Conservation (phyloP, 2,113 vertebrate species). For the Urocynchramus pylzowi region DNA sequence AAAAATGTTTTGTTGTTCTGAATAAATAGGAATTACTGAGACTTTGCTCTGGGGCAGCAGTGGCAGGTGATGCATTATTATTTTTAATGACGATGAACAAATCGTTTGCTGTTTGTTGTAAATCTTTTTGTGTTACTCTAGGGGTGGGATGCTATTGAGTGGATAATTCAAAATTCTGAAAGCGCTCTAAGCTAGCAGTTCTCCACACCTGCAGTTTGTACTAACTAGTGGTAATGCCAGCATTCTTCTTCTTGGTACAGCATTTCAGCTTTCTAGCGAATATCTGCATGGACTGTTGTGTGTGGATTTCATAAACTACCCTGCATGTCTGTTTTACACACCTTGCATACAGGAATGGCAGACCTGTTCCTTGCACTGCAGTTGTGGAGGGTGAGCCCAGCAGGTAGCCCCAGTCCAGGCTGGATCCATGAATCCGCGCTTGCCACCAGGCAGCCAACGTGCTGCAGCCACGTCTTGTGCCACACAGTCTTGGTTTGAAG, state of each 20-base stretch:
- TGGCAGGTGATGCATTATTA: background rate
- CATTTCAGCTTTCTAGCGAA: constrained; percentile 33
- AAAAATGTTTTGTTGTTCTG: background rate
- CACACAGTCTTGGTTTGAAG: background rate
- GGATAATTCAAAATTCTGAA: constrained; percentile 97
- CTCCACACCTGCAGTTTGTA: constrained; percentile 72
- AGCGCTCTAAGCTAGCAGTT: constrained; percentile 80
- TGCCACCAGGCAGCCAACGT: background rate
- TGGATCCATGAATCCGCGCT: accelerated
- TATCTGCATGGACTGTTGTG: constrained; percentile 28
- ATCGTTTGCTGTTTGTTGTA: constrained; percentile 18
- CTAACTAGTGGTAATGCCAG: constrained; percentile 76
- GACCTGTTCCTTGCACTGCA: background rate
- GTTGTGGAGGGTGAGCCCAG: background rate
- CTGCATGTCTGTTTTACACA: constrained; percentile 39
- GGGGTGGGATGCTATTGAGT: constrained; percentile 99
- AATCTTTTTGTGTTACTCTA: constrained; percentile 78
- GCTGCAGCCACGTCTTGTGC: background rate
- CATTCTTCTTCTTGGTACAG: constrained; percentile 42
- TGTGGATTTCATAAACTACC: background rate
- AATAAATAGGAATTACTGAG: background rate
- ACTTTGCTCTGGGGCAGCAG: background rate
- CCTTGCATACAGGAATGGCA: constrained; percentile 45
- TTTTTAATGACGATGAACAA: background rate
- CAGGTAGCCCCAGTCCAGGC: background rate